Base-by-base conservation (phyloP, 2,113 vertebrate genomes). In the Anarhynchus alexandrinus region DNA sequence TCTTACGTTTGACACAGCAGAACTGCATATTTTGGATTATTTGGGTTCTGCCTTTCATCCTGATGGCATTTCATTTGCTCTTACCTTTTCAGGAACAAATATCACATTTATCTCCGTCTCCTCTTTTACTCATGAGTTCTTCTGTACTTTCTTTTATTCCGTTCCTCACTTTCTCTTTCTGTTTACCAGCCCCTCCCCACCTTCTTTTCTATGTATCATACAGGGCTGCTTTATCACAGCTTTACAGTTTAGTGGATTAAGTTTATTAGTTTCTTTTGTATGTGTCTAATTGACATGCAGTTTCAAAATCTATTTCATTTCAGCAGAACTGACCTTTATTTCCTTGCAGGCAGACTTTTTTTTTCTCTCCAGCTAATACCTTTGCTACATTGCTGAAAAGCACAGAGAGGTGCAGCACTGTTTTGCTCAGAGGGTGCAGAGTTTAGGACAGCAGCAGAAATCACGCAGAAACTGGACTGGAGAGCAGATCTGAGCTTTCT, bases 241-340 rank as follows among this genome's bases (percentile, higher is more conserved):
- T 90, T 80, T 86, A 40, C 86, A 84, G 62, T 94, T 86, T 92
- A 84, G 94, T 86, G 89, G 80, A 96, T 97, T 97, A 96, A 94
- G 82, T 93, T 95, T 95, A 93, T 97, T 95, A 87, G 61, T 96
- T 96, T 64, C 96, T 96, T 97, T 96, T 95, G 91, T 96, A 81
- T 57, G 62, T 90, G 73, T 82, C 85, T 97, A 96, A 97, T 93
- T 97, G 97, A 89, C 82, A 74, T 80, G 89, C 93, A 67, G 92
- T 86, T 83, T 82, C 94, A 93, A 90, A 96, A 93, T 93, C 94
- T 94, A n/a, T 97, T 97, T 93, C 87, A 94, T 96, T 97, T 93
- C 89, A 87, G 89, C 86, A 90, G 67, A 72, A 76, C 70, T 95
- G 96, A 96, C 97, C 95, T 97, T 94, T 95, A 74, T 86, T 87